Base-by-base conservation (phyloP, 2,113 vertebrate genomes). In the Grus americana region DNA sequence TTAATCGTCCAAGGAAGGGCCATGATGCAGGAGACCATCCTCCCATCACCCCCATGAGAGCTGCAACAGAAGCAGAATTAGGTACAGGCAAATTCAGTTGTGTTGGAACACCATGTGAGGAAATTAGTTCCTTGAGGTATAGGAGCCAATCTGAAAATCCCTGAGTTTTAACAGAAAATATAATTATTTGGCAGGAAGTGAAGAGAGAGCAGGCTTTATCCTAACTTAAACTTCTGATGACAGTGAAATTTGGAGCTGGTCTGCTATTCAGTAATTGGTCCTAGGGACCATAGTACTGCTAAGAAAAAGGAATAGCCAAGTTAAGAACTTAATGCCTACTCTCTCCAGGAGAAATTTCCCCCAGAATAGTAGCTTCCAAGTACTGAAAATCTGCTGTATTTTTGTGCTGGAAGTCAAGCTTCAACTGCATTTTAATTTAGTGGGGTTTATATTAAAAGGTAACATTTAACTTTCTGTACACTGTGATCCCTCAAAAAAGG, bases 1-100 rank as follows among this genome's bases (percentile, higher is more conserved):
- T 99, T 93, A 99, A 99, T 96, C 99, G 98, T 36, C 99, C 99
- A 5, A 98, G 99, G 91, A 99, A 99, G 94, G 99, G 99, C 74
- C 97, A 94, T 0, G 99, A 99, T 72, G 99, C 98, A 20, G 99
- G 99, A 12, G 99, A 99, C 96, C 99, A 99, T 84, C 99, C 99
- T 20, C 99, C 99, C 16, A 99, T 99, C 92, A 99, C 99, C 12
- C 99, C 99, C 11, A 99, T 99, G 99, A 98, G 98, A 93, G 97
- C 99, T 47, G 99, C 99, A 40, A 98, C 99, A 29, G 99, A 99
- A 97, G 98, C 93, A 7, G 99, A 99, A 96, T 93, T 99, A 95
- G 99, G 99, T 99, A 98, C 22, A 40, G 24, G 34, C 42, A 93
- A 62, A 76, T 57, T 50, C 23, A 15, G 16, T 30, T 13, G 15